Evolutionary conservation across 2,888 invertebrate genomes (phyloP), one percentile per base, ranked within the genome.

Genomic region (Noctua janthina): DNA sequence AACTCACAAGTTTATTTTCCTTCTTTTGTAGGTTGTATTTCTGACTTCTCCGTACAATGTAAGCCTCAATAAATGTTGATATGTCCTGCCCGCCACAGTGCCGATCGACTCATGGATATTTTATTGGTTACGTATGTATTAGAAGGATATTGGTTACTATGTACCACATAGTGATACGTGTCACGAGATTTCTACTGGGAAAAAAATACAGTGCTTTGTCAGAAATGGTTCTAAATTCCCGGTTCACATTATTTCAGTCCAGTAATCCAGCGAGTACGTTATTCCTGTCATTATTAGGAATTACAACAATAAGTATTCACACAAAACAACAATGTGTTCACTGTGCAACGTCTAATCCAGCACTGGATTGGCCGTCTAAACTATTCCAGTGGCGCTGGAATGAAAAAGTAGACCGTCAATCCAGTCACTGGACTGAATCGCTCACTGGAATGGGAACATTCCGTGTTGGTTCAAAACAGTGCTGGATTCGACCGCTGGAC

Each of bases 41-140:
- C 86, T 85, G 78, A 1, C 15, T 66, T 35, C 0, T 2, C 4
- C 23, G 4, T 54, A 49, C 23, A 74, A 49, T 74, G 76, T 23
- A 13, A 49, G 8, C 39, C 20, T 64, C 74, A 59, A 88, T 87
- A 87, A 87, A 87, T 88, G 88, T 87, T 87, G 78, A 85, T 85
- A 81, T 78, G 76, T 78, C 29, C 71, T 88, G 72, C 49, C 67
- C 54, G 49, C 74, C 74, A 73, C 73, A 56, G 67, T 62, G 51
- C 56, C 85, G 64, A 79, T 79, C 71, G 78, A 59, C 59, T 82
- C 78, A 70, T 82, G 76, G 85, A 77, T 85, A 85, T 88, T 87
- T 87, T 88, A 82, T 87, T 51, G 56, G 70, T 72, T 71, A 67
- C 67, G 35, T 77, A 79, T 81, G 67, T 83, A 71, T 82, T 78